phyloP scores from a whole-genome alignment of 2,797 vertebrate genomes.

The Thalassophryne amazonica region DNA sequence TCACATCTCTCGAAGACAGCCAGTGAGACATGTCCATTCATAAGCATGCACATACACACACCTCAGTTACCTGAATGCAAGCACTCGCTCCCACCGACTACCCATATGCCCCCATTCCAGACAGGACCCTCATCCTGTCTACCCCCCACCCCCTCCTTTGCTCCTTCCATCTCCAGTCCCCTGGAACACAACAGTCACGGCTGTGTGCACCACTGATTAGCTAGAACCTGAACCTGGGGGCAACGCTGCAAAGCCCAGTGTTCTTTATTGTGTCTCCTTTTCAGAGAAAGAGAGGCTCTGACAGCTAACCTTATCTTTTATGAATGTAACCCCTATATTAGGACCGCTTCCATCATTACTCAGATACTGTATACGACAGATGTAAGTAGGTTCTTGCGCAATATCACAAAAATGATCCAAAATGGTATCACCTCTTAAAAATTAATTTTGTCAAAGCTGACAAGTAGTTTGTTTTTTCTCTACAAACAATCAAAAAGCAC shows the following conservation, averaged over 20 bases:
- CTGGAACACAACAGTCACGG: conserved; percentile 78
- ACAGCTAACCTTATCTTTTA: conserved; percentile 54
- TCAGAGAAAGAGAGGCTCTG: conserved; percentile 40
- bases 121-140: conserved; percentile 52
- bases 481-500: too few species aligned
- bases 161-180: conserved; percentile 52
- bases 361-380: conserved; percentile 8
- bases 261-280: conserved; percentile 56
- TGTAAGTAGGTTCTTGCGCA: conserved; percentile 10
- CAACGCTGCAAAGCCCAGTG: conserved; percentile 52
- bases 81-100: conserved; percentile 8
- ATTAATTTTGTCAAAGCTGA: too few species aligned
- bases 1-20: conserved; percentile 9
- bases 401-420: too few species aligned
- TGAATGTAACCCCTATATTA: conserved; percentile 36
- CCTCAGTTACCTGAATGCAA: conserved; percentile 23
- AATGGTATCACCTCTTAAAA: too few species aligned
- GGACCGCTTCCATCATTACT: conserved; percentile 14
- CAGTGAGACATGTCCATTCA: neutral
- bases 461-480: too few species aligned
- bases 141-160: conserved; percentile 7
- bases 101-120: conserved; percentile 29
- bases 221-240: conserved; percentile 70
- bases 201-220: conserved; percentile 77
- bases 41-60: neutral